Conservation (phyloP, 2,113 vertebrate genomes). For the Upupa epops region DNA sequence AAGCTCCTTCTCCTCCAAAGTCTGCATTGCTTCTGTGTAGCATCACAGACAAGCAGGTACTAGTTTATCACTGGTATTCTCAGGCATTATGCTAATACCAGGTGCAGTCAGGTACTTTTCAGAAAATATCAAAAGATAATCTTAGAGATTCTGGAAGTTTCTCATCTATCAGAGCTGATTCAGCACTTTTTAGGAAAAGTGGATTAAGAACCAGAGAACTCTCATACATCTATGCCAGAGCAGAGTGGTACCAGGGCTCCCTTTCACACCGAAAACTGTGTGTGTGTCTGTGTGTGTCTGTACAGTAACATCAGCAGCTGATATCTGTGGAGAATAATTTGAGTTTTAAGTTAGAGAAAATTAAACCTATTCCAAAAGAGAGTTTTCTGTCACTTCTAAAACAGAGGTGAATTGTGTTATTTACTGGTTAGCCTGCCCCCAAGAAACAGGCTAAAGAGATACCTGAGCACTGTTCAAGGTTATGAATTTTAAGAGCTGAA, state of each 20-base stretch:
- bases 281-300: accelerated
- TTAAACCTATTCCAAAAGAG: not conserved
- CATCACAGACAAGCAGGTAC: not conserved
- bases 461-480: not conserved
- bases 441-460: not conserved
- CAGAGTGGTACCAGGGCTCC: not conserved
- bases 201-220: not conserved
- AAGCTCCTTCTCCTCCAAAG: not conserved
- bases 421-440: not conserved
- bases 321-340: not conserved
- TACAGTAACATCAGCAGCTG: accelerated
- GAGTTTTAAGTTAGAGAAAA: not conserved
- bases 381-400: not conserved
- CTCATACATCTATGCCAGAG: not conserved
- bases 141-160: not conserved
- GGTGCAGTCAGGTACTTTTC: not conserved
- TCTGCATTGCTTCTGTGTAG: not conserved
- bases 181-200: not conserved
- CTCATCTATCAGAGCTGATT: not conserved
- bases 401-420: not conserved
- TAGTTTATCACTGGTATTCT: not conserved
- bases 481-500: not conserved
- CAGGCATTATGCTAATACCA: not conserved
- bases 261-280: not conserved
- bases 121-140: not conserved